These are phyloP conservation scores for Montipora cactus DNA, from an alignment of 64 coral and sea anemone species.

Conservation along the genomic window DNA sequence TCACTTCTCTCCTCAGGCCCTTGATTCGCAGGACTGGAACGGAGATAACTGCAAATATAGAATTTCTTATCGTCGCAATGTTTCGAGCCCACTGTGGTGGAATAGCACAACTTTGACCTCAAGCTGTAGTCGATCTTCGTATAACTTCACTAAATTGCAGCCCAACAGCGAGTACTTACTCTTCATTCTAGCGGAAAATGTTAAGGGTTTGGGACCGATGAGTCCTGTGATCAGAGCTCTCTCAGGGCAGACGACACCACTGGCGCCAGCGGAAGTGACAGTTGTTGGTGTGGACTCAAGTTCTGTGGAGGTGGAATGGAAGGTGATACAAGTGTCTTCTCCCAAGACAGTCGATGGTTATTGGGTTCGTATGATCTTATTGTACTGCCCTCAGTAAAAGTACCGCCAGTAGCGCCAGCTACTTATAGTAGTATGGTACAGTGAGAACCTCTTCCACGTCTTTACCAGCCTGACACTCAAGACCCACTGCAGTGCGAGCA, in stretches of 20 bases:
- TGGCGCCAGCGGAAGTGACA: neutral
- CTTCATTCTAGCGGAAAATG: slow-evolving; percentile 21
- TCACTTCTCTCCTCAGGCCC: neutral
- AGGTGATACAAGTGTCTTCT: neutral
- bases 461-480: too few relatives aligned
- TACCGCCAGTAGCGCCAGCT: too few relatives aligned
- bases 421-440: too few relatives aligned
- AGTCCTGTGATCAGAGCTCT: slow-evolving; percentile 33
- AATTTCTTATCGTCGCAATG: neutral
- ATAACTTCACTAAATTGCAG: neutral
- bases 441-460: too few relatives aligned
- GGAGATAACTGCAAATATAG: neutral
- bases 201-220: slow-evolving; percentile 10
- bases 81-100: neutral
- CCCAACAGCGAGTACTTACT: neutral
- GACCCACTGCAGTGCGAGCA: too few relatives aligned
- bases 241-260: slow-evolving; percentile 44
- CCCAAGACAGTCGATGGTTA: slow-evolving; percentile 28
- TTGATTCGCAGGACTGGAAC: neutral
- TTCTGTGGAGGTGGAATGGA: slow-evolving; percentile 31
- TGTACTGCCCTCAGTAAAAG: too few relatives aligned
- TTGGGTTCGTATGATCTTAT: slow-evolving; percentile 5
- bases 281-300: neutral
- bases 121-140: neutral
- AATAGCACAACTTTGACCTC: neutral